phyloP scores from a whole-genome alignment of 2,113 vertebrate genomes.

The Pogonocichla stellata region DNA sequence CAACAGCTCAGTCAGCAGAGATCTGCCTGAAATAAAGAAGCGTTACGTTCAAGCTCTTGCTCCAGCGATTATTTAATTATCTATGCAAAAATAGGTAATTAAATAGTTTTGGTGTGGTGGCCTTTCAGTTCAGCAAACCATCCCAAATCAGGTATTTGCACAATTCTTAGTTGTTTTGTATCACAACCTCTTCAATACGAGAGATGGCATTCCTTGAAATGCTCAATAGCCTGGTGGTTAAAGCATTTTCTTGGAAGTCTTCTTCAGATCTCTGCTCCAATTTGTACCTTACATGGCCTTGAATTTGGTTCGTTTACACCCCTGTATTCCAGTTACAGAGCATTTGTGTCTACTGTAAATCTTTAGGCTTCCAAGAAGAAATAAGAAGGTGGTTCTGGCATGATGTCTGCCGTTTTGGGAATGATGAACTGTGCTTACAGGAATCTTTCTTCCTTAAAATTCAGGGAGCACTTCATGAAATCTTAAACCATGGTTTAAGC shows the following conservation, averaged over 20 bases:
- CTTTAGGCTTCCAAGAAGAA: neutral
- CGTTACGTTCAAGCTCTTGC: neutral
- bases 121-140: neutral
- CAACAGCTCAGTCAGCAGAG: conserved; percentile 16
- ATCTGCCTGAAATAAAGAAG: conserved; percentile 5
- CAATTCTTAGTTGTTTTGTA: neutral
- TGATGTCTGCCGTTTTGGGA: neutral
- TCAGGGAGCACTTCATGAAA: neutral
- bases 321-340: neutral
- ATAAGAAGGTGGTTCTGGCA: neutral
- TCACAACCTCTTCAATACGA: neutral
- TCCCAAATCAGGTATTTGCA: neutral
- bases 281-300: neutral
- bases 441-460: neutral
- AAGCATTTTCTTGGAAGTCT: neutral
- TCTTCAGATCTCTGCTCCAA: neutral
- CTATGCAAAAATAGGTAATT: conserved; percentile 36
- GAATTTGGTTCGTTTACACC: neutral
- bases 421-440: neutral
- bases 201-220: neutral
- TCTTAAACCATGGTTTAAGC: neutral
- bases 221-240: neutral
- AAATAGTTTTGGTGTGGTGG: neutral
- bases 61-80: conserved; percentile 36
- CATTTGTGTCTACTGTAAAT: neutral